phyloP scores from a whole-genome alignment of 2,113 vertebrate species.

The Taxidea taxus region DNA sequence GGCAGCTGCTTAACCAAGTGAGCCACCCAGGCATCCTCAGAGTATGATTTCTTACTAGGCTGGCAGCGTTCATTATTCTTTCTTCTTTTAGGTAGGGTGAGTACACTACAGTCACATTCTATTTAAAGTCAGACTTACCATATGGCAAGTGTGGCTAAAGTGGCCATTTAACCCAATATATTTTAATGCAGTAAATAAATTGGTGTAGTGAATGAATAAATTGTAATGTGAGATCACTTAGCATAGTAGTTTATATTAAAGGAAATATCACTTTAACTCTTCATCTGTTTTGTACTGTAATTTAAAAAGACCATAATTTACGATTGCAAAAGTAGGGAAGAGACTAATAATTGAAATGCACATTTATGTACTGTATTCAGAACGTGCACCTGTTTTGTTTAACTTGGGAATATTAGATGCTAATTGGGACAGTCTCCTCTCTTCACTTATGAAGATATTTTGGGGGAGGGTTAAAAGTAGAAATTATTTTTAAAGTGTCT shows the following conservation, averaged over 20 bases:
- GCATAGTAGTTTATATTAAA: constrained; percentile 28
- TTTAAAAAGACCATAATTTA: constrained; percentile 66
- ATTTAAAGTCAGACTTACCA: background rate
- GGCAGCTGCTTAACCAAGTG: no score
- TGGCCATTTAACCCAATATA: background rate
- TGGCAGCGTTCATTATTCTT: background rate
- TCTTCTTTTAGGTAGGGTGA: background rate
- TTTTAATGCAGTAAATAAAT: constrained; percentile 53
- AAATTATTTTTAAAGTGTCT: background rate
- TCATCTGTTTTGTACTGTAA: constrained; percentile 49
- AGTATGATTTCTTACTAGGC: background rate
- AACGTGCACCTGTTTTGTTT: constrained; percentile 47
- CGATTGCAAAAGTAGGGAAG: constrained; percentile 47
- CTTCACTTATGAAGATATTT: background rate
- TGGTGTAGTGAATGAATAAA: background rate
- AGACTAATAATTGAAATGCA: constrained; percentile 42
- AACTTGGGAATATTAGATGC: constrained; percentile 22
- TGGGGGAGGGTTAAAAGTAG: background rate
- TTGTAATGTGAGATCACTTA: background rate
- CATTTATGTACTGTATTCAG: background rate
- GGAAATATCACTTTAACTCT: constrained; percentile 46
- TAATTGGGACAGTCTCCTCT: background rate
- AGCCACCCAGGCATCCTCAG: no score
- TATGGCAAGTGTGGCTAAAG: background rate
- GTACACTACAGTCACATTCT: background rate